Evolutionary conservation across 1,140 invertebrate genomes (phyloP).

Genomic region (Drosophila paulistorum): DNA sequence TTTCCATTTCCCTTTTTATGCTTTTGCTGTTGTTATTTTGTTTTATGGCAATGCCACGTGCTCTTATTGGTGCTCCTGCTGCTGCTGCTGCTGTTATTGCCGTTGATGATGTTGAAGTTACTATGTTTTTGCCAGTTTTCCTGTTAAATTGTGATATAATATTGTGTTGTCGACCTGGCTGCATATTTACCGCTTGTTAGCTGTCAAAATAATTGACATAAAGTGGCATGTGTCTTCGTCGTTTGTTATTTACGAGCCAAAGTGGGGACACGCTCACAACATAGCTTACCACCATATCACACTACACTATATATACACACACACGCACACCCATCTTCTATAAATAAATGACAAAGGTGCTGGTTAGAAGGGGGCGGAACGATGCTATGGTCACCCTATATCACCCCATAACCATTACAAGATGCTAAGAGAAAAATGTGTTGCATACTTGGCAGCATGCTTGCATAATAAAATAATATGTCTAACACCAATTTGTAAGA

Average conservation of each 20-base stretch:
- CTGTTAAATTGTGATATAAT: constrained; percentile 43
- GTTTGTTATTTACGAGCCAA: constrained; percentile 72
- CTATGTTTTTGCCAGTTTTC: background rate
- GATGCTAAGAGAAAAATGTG: constrained; percentile 11
- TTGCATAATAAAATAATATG: background rate
- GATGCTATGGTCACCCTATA: background rate
- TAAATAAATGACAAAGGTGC: constrained; percentile 69
- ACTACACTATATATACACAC: background rate
- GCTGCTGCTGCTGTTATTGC: too few relatives aligned
- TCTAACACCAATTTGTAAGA: constrained; percentile 1
- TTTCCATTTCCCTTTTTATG: background rate
- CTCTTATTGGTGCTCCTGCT: background rate
- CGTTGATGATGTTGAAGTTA: background rate
- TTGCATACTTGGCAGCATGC: background rate
- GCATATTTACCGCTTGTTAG: constrained; percentile 75
- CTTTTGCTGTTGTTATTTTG: constrained; percentile 11
- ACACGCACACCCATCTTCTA: constrained; percentile 54
- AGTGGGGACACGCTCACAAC: constrained; percentile 23
- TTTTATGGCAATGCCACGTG: constrained; percentile 17
- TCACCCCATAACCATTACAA: constrained; percentile 3
- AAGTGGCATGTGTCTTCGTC: constrained; percentile 76
- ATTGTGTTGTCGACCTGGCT: constrained; percentile 68
- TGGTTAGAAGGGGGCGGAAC: background rate
- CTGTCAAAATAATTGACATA: constrained; percentile 81
- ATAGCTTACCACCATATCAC: constrained; percentile 8